These are phyloP conservation scores for Chelonus insularis DNA, from an alignment of 1,140 invertebrate genomes.

Conservation along the genomic window DNA sequence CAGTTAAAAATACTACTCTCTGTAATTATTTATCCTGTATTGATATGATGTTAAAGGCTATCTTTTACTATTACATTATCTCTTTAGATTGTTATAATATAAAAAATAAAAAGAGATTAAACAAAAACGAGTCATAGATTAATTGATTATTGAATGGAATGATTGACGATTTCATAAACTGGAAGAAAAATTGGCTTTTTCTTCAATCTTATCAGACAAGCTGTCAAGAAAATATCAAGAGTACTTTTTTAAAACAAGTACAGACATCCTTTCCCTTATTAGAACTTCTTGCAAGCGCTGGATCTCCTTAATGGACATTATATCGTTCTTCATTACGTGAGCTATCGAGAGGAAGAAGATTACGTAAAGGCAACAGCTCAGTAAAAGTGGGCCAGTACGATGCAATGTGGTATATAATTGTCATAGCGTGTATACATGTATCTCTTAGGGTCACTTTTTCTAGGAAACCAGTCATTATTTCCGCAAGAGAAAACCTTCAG, in stretches of 20 bases:
- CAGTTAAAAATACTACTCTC: too few relatives aligned
- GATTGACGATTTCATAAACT: too few relatives aligned
- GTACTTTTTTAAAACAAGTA: not conserved
- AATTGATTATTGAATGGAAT: too few relatives aligned
- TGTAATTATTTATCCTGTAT: too few relatives aligned
- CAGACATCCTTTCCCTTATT: not conserved
- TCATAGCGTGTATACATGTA: conserved; percentile 7
- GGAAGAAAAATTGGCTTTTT: too few relatives aligned
- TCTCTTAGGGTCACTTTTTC: not conserved
- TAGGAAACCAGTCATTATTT: not conserved
- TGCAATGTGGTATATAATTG: conserved; percentile 12
- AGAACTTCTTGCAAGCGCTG: not conserved
- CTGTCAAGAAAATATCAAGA: too few relatives aligned
- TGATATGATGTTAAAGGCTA: too few relatives aligned
- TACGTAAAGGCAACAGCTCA: conserved; percentile 15
- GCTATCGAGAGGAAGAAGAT: conserved; percentile 5
- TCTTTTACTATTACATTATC: too few relatives aligned
- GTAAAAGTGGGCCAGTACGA: conserved; percentile 25
- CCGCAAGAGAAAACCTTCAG: not conserved
- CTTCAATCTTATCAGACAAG: too few relatives aligned
- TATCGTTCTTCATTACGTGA: not conserved
- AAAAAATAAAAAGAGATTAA: too few relatives aligned
- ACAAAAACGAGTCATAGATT: too few relatives aligned
- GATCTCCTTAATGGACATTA: conserved; percentile 23
- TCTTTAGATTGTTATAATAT: too few relatives aligned